Conservation (phyloP, 2,113 vertebrate genomes). For the Scomber scombrus region DNA sequence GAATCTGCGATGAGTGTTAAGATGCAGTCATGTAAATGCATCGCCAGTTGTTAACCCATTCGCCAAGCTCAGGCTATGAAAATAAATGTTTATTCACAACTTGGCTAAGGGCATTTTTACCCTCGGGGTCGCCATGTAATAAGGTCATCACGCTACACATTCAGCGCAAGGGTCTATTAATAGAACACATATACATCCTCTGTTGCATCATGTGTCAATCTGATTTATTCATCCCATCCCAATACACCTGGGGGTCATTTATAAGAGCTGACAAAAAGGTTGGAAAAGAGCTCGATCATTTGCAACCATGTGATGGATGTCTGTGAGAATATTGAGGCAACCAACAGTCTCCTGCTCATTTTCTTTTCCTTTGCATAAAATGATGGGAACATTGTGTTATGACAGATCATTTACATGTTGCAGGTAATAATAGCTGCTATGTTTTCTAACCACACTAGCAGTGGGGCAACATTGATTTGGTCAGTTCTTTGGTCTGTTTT, state of each 20-base stretch:
- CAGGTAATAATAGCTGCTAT: constrained; percentile 1
- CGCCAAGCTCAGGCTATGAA: background rate
- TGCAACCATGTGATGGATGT: constrained; percentile 65
- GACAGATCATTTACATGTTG: constrained; percentile 33
- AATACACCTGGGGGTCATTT: constrained; percentile 74
- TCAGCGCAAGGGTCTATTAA: constrained; percentile 52
- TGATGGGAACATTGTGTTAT: constrained; percentile 26
- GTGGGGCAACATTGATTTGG: background rate
- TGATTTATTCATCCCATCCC: constrained; percentile 75
- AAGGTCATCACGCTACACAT: constrained; percentile 60
- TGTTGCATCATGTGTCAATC: constrained; percentile 65
- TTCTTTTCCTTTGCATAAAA: constrained; percentile 39
- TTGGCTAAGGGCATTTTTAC: constrained; percentile 57
- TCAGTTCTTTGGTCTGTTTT: background rate
- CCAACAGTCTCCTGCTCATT: constrained; percentile 7
- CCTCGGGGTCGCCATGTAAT: constrained; percentile 56
- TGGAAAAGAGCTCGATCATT: constrained; percentile 60
- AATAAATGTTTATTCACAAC: constrained; percentile 69
- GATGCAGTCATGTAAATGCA: constrained; percentile 31
- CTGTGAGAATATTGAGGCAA: constrained; percentile 58
- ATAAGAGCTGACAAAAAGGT: constrained; percentile 65
- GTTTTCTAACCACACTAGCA: background rate
- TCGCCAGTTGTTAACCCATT: constrained; percentile 46
- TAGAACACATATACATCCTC: constrained; percentile 56
- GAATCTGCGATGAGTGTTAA: constrained; percentile 29